Percentiles rank a stretch among this genome's conserved stretches.
Conservation (phyloP, 2,113 vertebrate species). For the Cephalopterus ornatus region DNA sequence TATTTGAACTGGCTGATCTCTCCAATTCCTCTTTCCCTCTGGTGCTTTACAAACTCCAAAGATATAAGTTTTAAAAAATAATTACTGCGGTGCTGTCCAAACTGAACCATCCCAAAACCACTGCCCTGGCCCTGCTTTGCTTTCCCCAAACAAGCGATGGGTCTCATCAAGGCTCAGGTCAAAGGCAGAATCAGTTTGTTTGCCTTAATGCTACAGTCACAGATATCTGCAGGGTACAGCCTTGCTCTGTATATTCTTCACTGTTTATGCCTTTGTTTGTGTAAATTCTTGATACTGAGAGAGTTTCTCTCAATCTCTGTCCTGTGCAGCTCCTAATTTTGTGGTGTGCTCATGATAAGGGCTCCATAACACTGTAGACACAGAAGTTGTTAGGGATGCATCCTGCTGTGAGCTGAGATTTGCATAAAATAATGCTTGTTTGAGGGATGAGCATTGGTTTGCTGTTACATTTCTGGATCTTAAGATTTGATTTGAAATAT, state of each 20-base stretch:
- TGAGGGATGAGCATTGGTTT: background rate
- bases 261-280: background rate
- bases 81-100: fast-evolving
- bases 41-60: background rate
- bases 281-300: background rate
- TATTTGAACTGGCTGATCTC: background rate
- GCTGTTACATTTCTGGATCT: background rate
- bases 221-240: background rate
- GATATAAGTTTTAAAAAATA: background rate
- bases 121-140: background rate
- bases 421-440: background rate
- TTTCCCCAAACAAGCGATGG: background rate
- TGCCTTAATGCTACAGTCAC: background rate
- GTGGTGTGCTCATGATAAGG: background rate
- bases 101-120: background rate
- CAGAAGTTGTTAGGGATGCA: background rate
- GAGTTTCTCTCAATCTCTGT: background rate
- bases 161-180: background rate
- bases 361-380: background rate
- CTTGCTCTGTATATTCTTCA: background rate
- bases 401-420: conserved; percentile 11
- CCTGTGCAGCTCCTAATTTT: background rate
- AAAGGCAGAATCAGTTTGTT: background rate
- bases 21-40: background rate
- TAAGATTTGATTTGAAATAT: background rate